Evolutionary conservation across 2,888 invertebrate species (phyloP), one percentile per base, ranked within the genome.

Genomic region (Allygus modestus): DNA sequence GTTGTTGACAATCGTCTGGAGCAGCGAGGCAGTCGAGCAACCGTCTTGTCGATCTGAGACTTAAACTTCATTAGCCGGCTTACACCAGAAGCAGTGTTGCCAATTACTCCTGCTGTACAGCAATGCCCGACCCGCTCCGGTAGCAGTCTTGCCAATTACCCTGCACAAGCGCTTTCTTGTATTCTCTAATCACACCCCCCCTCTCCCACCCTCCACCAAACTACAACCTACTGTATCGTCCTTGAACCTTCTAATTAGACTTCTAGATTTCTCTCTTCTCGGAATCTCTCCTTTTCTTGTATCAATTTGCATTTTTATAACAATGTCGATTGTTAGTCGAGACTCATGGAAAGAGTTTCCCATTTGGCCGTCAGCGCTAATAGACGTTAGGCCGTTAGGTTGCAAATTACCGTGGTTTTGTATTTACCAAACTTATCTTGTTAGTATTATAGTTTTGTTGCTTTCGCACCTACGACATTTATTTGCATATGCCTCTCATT

Each of bases 201-300:
- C 37, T 5, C 58, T 31, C 51, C 0, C 79, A 31, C 23, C 37
- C 43, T n/a, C 2, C 20, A 7, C 31, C 33, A 4, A 9, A 33
- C 69, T 20, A 65, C 65, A 31, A 51, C 37, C 37, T 15, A 15
- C 58, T 58, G 58, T 65, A 65, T 73, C 41, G 73, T 11, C 73
- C 73, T 73, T 73, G 73, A 73, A 79, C 58, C 79, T 26, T 23
- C 54, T 79, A 79, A 79, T 79, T 79, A 79, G 51, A 28, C 23
- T 58, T 37, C 79, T 58, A 31, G 20, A 31, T 79, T 79, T 37
- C 58, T 79, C 79, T 37, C 17, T 75, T 58, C 51, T 7, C 17
- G n/a, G 43, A 46, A 41, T 33, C 28, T 1, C 28, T 69, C 12
- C 41, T 71, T 37, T 20, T 71, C 71, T 33, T 71, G 23, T 20